These are phyloP conservation scores for Colletes collaris DNA, from an alignment of 2,888 invertebrate genomes.

Conservation along the genomic window DNA sequence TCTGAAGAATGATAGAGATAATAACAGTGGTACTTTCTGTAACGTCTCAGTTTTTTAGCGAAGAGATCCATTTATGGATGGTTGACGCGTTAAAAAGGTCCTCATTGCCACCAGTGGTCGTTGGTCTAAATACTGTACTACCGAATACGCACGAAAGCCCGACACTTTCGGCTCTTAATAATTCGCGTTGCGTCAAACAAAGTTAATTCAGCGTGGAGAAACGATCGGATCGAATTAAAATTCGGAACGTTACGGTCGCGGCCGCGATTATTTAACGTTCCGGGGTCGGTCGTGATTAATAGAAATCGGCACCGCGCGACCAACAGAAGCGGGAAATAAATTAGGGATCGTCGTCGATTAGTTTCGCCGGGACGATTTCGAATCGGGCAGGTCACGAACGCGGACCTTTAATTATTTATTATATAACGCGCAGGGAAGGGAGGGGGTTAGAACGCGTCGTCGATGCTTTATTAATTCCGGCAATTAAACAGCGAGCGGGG, in stretches of 20 bases:
- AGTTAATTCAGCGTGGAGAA: conserved; percentile 7
- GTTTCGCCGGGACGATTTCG: conserved; percentile 22
- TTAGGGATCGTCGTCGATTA: conserved; percentile 13
- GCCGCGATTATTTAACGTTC: conserved; percentile 16
- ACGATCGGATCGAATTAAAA: conserved; percentile 7
- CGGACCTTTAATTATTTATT: conserved; percentile 21
- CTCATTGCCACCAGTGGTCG: too few species aligned
- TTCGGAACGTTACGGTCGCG: too few species aligned
- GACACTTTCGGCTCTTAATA: too few species aligned
- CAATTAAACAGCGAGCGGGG: conserved; percentile 46
- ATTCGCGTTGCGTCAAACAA: too few species aligned
- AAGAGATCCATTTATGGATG: too few species aligned
- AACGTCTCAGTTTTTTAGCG: too few species aligned
- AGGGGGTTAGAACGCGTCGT: neutral
- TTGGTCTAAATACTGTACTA: too few species aligned
- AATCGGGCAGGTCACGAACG: conserved; percentile 6
- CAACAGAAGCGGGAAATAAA: conserved; percentile 14
- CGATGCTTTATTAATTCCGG: conserved; percentile 63
- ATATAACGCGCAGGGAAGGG: neutral
- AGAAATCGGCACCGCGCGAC: conserved; percentile 11
- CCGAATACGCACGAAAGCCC: too few species aligned
- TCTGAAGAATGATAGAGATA: too few species aligned
- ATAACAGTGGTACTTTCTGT: too few species aligned
- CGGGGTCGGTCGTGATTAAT: conserved; percentile 7
- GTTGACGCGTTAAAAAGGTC: too few species aligned